A percentile compares a stretch with the other conserved stretches of the same genome.
Conservation (phyloP, 2,797 vertebrate genomes). For the Ctenosaura bakeri region DNA sequence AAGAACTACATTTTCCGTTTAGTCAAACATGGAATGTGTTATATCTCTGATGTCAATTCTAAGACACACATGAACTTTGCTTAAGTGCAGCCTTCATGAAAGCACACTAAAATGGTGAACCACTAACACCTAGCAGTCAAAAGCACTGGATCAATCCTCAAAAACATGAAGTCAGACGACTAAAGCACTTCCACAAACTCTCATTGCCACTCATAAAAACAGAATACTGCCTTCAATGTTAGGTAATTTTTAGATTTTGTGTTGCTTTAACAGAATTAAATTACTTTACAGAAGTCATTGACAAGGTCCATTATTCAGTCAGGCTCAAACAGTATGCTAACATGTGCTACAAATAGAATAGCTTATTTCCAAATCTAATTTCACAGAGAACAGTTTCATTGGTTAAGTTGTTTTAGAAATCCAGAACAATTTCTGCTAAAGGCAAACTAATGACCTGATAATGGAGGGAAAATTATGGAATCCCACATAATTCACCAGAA, state of each 20-base stretch:
- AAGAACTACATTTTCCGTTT: not conserved
- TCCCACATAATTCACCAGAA: fast-evolving
- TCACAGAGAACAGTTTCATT: not conserved
- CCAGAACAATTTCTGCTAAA: not conserved
- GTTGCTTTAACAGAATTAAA: not conserved
- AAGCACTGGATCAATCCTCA: not conserved
- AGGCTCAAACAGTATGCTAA: not conserved
- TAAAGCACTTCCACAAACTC: not conserved
- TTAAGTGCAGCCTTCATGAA: not conserved
- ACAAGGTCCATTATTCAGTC: not conserved
- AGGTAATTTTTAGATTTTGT: not conserved
- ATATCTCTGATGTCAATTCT: not conserved
- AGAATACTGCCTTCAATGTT: not conserved
- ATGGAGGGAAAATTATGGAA: not conserved
- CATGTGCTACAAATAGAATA: fast-evolving
- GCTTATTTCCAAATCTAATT: not conserved
- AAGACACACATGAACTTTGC: not conserved
- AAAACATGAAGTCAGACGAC: fast-evolving
- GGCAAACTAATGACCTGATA: not conserved
- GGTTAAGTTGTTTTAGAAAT: not conserved
- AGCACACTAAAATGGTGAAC: not conserved
- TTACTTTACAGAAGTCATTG: not conserved
- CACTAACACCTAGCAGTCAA: not conserved
- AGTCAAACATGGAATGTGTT: not conserved
- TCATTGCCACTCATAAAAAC: not conserved